Evolutionary conservation across 2,797 vertebrate genomes (phyloP), one percentile per base, ranked within the genome.

Genomic region (Pitangus sulphuratus): DNA sequence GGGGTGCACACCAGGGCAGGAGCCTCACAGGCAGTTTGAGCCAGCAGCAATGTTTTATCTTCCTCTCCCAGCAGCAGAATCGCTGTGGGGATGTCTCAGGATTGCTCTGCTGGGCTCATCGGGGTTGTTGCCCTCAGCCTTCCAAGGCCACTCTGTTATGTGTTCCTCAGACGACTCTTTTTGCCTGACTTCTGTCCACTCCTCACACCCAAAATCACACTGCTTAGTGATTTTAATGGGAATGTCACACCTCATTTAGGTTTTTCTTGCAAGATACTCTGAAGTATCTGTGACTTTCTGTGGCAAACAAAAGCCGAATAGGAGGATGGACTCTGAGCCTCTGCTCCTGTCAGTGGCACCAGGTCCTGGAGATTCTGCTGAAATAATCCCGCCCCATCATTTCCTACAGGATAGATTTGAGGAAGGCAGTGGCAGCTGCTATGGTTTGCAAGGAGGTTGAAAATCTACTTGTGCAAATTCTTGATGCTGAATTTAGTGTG

Each of bases 111-210:
- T 44, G 62, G 58, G 4, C 30, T 42, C 13, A 45, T 21, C 33
- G 42, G 79, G 37, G 47, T 16, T 42, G 3, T 11, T 45, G 47
- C 28, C 26, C 26, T 30, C 64, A 65, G 19, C 47, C 37, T 56
- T 5, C 25, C 19, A 37, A 12, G 7, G 37, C 25, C 1, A 1
- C 15, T 8, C 65, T 26, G 16, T 40, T 85, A 60, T 30, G 0
- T 1, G 0, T 57, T 65, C 65, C 25, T 84, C 72, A 60, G 20
- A 15, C 1, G 3, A 33, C 37, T 48, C 33, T 42, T 22, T 35
- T 50, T 47, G 10, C 25, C 35, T 54, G 31, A 44, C 44, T 62
- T 57, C 70, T 56, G 47, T 62, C 18, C 39, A 5, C 26, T 31
- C 64, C 54, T 71, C 47, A 31, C 35, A 44, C 33, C 30, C 65